Evolutionary conservation across 2,113 vertebrate genomes (phyloP).

Genomic region (Elanus axillaris): DNA sequence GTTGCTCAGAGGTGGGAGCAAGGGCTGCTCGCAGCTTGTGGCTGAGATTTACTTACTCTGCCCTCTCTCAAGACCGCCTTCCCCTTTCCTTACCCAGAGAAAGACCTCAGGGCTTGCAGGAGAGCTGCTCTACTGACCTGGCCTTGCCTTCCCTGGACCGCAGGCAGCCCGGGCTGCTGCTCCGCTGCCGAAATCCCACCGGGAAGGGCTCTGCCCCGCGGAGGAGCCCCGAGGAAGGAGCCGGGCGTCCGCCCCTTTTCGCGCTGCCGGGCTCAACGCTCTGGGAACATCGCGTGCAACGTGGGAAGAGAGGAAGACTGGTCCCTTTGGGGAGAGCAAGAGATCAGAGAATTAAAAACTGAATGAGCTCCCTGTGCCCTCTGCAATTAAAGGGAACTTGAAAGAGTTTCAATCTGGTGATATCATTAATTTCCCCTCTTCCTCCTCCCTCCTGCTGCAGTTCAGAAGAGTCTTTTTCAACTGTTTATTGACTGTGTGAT

Average conservation of each 20-base stretch:
- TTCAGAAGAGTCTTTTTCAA: slow-evolving; percentile 37
- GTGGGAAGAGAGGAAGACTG: not conserved
- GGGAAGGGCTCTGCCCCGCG: not conserved
- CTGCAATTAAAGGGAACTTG: slow-evolving; percentile 50
- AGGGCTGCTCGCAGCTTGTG: not conserved
- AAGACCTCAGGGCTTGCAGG: not conserved
- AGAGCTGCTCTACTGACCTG: not conserved
- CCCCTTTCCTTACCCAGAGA: not conserved
- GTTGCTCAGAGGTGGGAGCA: not conserved
- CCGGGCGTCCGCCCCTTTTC: rapidly evolving
- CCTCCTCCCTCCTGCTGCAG: not conserved
- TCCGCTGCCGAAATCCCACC: rapidly evolving
- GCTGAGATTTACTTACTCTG: not conserved
- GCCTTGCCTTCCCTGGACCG: not conserved
- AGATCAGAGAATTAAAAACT: not conserved
- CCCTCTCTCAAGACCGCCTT: not conserved
- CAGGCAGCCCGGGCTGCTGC: not conserved
- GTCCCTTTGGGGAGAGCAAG: not conserved
- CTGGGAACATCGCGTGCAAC: rapidly evolving
- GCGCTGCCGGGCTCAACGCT: rapidly evolving
- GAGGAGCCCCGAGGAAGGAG: not conserved
- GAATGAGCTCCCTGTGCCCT: slow-evolving; percentile 12
- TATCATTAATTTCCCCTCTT: slow-evolving; percentile 37
- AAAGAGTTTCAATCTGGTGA: slow-evolving; percentile 29
- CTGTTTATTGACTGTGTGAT: slow-evolving; percentile 29